phyloP scores from a whole-genome alignment of 1,140 invertebrate genomes.

The Daktulosphaira vitifoliae region DNA sequence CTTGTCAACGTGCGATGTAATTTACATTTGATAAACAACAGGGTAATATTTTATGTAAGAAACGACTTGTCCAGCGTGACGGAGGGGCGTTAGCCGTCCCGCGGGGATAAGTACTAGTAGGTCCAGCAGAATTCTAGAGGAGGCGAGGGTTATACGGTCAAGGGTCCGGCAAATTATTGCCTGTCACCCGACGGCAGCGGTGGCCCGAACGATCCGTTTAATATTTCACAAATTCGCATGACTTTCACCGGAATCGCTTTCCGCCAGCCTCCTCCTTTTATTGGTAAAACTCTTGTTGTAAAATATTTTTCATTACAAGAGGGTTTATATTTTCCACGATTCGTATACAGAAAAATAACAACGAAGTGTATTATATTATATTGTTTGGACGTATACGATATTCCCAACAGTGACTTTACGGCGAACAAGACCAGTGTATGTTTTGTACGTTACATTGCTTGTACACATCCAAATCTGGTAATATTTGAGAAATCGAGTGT shows the following conservation, averaged over 20 bases:
- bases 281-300: constrained; percentile 4
- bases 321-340: too few species aligned
- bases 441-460: too few species aligned
- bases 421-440: too few species aligned
- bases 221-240: constrained; percentile 32
- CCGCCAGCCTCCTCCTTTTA: neutral
- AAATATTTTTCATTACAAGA: constrained; percentile 31
- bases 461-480: too few species aligned
- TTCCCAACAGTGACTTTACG: too few species aligned
- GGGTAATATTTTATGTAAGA: constrained; percentile 32
- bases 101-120: neutral
- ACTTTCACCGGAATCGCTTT: constrained; percentile 26
- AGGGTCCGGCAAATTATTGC: constrained; percentile 33
- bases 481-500: too few species aligned
- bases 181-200: constrained; percentile 8
- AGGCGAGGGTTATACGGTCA: constrained; percentile 22
- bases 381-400: too few species aligned
- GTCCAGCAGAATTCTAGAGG: too few species aligned
- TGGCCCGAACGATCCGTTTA: constrained; percentile 14
- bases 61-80: constrained; percentile 30
- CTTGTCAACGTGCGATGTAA: constrained; percentile 31
- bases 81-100: constrained; percentile 16
- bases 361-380: too few species aligned
- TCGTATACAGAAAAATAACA: too few species aligned
- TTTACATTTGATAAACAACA: constrained; percentile 34